Percentiles rank a stretch among this genome's conserved stretches.
These are phyloP conservation scores for Euborellia annulipes DNA, from an alignment of 1,140 invertebrate species.

Conservation along the genomic window DNA sequence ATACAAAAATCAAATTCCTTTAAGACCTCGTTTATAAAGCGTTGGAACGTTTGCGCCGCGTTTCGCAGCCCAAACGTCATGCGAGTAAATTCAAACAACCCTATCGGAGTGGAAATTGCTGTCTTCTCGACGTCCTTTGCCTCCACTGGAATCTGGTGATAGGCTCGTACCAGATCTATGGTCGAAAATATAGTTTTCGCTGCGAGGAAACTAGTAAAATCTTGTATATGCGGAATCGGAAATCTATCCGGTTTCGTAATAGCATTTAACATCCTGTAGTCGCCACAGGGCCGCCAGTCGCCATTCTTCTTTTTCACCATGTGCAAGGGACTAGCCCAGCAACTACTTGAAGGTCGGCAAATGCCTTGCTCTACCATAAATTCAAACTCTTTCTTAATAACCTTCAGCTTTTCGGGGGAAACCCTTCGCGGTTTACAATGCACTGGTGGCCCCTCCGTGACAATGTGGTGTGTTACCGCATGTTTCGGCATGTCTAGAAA, in stretches of 20 bases:
- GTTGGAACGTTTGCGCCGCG: slow-evolving; percentile 31
- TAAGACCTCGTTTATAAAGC: slow-evolving; percentile 31
- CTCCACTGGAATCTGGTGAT: too few species aligned
- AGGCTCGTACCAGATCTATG: slow-evolving; percentile 19
- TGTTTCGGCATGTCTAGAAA: too few species aligned
- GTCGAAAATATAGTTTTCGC: slow-evolving; percentile 21
- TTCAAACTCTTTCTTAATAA: slow-evolving; percentile 17
- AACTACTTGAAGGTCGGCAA: slow-evolving; percentile 8
- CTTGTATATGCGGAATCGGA: slow-evolving; percentile 6
- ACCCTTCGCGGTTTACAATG: too few species aligned
- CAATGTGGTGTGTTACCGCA: too few species aligned
- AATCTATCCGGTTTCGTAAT: slow-evolving; percentile 22
- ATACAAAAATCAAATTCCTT: slow-evolving; percentile 19
- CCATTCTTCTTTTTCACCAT: slow-evolving; percentile 26
- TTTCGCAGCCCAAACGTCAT: slow-evolving; percentile 30
- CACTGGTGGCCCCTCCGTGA: too few species aligned
- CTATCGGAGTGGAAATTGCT: too few species aligned
- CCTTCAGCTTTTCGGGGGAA: neutral
- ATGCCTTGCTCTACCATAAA: slow-evolving; percentile 15
- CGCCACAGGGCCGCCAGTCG: slow-evolving; percentile 24
- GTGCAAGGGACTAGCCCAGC: slow-evolving; percentile 27
- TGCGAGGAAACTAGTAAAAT: slow-evolving; percentile 21
- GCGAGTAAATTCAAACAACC: slow-evolving; percentile 17
- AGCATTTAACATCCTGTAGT: slow-evolving; percentile 26
- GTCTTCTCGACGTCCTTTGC: neutral